Conservation (phyloP, 1,140 invertebrate species). For the Ganaspis sp. region DNA sequence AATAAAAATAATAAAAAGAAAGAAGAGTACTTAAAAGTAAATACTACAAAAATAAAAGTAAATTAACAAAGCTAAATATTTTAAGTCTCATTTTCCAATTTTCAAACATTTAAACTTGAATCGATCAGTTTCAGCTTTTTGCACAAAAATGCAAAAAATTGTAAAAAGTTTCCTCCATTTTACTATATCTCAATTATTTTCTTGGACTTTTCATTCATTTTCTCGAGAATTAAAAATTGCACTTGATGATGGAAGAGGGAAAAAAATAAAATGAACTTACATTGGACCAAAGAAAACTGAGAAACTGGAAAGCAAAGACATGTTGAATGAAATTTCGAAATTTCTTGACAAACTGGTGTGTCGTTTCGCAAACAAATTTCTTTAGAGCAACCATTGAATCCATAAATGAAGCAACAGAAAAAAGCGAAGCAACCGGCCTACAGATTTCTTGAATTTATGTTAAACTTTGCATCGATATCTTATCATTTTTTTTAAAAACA, state of each 20-base stretch:
- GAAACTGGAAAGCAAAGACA: background rate
- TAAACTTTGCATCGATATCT: background rate
- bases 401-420: constrained; percentile 16
- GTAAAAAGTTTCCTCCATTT: background rate
- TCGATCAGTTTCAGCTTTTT: no score
- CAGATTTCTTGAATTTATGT: constrained; percentile 21
- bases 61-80: no score
- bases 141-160: no score
- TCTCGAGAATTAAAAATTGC: background rate
- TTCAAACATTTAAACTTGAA: background rate
- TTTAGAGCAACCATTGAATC: constrained; percentile 39
- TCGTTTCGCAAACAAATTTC: constrained; percentile 35
- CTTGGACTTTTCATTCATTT: no score
- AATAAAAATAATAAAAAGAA: background rate
- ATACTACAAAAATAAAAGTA: no score
- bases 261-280: constrained; percentile 6
- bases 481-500: constrained; percentile 17
- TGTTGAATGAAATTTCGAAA: constrained; percentile 16
- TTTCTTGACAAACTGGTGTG: constrained; percentile 33
- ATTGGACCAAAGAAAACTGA: constrained; percentile 26
- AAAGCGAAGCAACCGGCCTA: background rate
- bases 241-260: background rate
- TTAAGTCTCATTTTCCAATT: no score
- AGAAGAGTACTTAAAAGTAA: no score
- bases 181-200: no score